Conservation (phyloP, 2,888 invertebrate genomes). For the Heliconius erato region DNA sequence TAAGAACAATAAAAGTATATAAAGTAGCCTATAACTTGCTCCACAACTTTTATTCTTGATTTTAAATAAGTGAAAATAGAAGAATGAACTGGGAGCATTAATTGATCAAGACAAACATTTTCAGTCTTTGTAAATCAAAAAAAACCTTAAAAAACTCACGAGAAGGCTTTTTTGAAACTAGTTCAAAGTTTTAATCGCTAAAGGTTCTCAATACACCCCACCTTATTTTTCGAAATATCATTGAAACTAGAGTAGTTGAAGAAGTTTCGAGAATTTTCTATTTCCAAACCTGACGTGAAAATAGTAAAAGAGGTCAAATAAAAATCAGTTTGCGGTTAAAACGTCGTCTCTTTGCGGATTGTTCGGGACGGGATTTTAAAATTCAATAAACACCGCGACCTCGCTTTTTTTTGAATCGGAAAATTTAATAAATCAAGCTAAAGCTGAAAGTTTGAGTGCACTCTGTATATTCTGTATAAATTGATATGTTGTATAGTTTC, state of each 20-base stretch:
- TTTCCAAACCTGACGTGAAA: conserved; percentile 34
- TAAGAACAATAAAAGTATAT: too few species aligned
- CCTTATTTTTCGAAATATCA: conserved; percentile 37
- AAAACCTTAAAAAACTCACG: conserved; percentile 7
- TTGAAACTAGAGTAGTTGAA: conserved; percentile 34
- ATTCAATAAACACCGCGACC: conserved; percentile 46
- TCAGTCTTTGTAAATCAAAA: not conserved
- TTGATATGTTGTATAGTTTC: not conserved
- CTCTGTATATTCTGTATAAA: conserved; percentile 6
- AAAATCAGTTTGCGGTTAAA: conserved; percentile 30
- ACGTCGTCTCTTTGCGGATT: conserved; percentile 34
- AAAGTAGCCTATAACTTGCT: too few species aligned
- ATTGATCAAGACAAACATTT: not conserved
- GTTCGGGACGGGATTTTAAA: conserved; percentile 44
- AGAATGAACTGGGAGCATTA: not conserved
- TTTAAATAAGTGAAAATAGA: too few species aligned
- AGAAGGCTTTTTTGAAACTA: conserved; percentile 38
- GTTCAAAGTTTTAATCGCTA: conserved; percentile 42
- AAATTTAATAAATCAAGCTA: conserved; percentile 37
- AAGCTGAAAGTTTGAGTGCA: conserved; percentile 30
- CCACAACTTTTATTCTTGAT: too few species aligned
- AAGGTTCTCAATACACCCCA: conserved; percentile 36
- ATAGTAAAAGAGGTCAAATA: conserved; percentile 33
- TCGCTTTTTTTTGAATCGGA: conserved; percentile 32
- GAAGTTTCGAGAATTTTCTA: conserved; percentile 32